These are phyloP conservation scores for Cryptoblepharus egeriae DNA, from an alignment of 2,797 vertebrate genomes.

Conservation along the genomic window DNA sequence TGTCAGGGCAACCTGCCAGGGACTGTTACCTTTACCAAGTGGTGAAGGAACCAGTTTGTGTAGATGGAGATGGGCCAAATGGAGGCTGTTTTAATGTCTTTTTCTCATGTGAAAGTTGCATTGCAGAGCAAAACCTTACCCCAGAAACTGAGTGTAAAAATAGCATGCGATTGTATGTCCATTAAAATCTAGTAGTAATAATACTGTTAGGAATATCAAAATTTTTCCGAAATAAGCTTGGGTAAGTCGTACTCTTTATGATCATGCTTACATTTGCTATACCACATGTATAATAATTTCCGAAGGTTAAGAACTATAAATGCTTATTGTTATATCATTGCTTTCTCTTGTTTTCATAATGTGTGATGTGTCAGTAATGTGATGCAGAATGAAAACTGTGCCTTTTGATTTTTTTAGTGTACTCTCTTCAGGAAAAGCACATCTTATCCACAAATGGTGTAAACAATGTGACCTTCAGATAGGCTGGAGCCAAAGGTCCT, in stretches of 20 bases:
- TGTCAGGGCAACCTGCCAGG: no score
- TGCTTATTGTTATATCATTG: no score
- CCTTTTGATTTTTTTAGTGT: constrained; percentile 7
- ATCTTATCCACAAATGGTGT: constrained; percentile 69
- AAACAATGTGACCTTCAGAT: constrained; percentile 75
- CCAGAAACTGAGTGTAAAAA: no score
- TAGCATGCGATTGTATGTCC: no score
- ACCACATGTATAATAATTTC: constrained; percentile 15
- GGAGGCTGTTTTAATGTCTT: no score
- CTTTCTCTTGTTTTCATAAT: not conserved
- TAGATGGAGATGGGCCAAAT: no score
- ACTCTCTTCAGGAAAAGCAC: constrained; percentile 71
- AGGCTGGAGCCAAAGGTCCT: constrained; percentile 70
- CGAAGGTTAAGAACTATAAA: constrained; percentile 39
- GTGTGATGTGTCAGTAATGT: constrained; percentile 21
- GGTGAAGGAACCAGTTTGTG: no score
- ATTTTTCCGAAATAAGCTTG: not conserved
- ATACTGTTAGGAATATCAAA: not conserved
- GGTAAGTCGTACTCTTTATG: not conserved
- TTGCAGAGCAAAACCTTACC: no score
- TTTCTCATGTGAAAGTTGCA: no score
- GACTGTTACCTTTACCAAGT: no score
- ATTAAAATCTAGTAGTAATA: not conserved
- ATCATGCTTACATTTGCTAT: not conserved
- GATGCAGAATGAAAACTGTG: constrained; percentile 38